Base-by-base conservation (phyloP, 53 echinoderm and acorn worm species). In the Antedon mediterranea region DNA sequence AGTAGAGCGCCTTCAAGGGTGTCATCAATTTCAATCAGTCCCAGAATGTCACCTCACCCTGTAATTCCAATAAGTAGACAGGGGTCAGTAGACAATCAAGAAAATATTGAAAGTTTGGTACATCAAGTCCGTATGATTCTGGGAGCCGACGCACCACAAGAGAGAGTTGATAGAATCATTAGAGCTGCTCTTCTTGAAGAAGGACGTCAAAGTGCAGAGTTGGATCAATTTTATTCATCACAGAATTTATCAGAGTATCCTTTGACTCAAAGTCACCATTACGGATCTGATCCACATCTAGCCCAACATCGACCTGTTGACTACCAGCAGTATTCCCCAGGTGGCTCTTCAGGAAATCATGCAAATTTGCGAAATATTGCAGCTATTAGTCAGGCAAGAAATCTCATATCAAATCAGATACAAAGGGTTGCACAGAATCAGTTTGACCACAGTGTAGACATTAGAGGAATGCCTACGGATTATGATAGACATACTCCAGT, bases 381-480 rank as follows among this genome's bases (percentile, higher is more conserved):
- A 71, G 98, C 98, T 32, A 81, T 92, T 42, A 87, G 86, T 31
- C 79, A 82, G 80, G 93, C 98, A 43, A 84, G 88, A 71, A 87
- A 93, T 70, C 73, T 93, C 31, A 76, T 98, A 32, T 84, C 88
- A 28, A 79, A 90, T 34, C 98, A 98, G 28, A 73, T 98, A 71
- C 98, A 90, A 43, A 87, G 87, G 33, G 86, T 80, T 0, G 73
- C 93, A 28, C 93, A 98, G 9, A 86, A 84, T 33, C 93, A 86
- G 27, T 98, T 98, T 85, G 90, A 98, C 76, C 98, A 98, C 73
- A 98, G 98, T 75, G 78, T 88, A 18, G 88, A 88, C 28, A 30
- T 84, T 6, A 84, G 84, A 78, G 43, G 30, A 11, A 43, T 78
- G 28, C 30, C 32, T 30, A 4, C 77, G 72, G 83, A 72, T 77